phyloP scores from a whole-genome alignment of 2,113 vertebrate species.

The Athene cunicularia region DNA sequence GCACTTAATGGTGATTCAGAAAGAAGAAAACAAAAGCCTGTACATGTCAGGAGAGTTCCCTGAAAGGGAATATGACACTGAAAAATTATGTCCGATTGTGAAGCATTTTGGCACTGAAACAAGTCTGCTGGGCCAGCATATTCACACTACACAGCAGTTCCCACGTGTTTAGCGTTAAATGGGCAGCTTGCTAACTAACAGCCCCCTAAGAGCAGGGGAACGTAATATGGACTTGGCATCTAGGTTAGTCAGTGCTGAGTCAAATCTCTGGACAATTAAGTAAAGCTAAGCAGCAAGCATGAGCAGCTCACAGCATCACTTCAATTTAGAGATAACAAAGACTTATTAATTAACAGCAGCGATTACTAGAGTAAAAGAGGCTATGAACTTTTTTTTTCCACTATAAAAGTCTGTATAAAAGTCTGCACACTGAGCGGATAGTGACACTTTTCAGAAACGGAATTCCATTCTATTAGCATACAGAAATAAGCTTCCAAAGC shows the following conservation, averaged over 20 bases:
- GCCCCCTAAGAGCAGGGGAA: not conserved
- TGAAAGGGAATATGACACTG: not conserved
- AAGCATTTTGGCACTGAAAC: not conserved
- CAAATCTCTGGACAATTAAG: slow-evolving; percentile 34
- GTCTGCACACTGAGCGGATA: not conserved
- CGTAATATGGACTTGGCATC: not conserved
- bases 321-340: slow-evolving; percentile 48
- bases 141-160: not conserved
- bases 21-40: not conserved
- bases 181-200: not conserved
- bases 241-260: not conserved
- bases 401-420: not conserved
- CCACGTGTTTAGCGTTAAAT: not conserved
- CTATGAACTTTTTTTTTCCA: not conserved
- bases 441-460: not conserved
- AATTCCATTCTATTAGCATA: not conserved
- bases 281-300: not conserved
- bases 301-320: slow-evolving; percentile 25
- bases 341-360: slow-evolving; percentile 64
- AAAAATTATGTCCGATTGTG: slow-evolving; percentile 1
- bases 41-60: not conserved
- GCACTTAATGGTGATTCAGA: not conserved
- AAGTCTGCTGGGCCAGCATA: not conserved
- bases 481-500: not conserved
- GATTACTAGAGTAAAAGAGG: slow-evolving; percentile 7